Conservation (phyloP, 2,797 vertebrate species). For the Champsocephalus gunnari region DNA sequence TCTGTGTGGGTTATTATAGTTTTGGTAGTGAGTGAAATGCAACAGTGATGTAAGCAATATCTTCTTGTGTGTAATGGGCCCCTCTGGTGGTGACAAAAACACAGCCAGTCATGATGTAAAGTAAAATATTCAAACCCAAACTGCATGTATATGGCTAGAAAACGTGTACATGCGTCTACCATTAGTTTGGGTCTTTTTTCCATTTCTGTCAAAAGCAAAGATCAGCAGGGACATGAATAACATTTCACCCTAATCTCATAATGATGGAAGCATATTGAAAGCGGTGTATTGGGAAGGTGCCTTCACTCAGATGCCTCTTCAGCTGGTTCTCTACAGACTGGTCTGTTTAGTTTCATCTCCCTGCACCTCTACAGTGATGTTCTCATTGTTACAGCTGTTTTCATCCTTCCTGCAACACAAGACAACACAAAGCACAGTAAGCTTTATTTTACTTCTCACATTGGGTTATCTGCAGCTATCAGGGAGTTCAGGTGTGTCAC, state of each 20-base stretch:
- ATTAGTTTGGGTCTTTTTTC: not conserved
- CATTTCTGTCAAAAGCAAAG: not conserved
- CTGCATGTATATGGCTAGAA: not conserved
- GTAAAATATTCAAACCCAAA: not conserved
- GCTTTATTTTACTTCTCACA: not conserved
- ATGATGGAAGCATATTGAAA: not conserved
- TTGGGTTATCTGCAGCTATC: not conserved
- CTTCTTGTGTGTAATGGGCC: conserved; percentile 1
- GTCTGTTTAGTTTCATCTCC: conserved; percentile 30
- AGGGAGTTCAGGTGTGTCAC: not conserved
- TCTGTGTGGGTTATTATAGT: not conserved
- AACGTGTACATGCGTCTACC: too few species aligned
- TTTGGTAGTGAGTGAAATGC: not conserved
- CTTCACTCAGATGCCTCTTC: not conserved
- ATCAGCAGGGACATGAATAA: not conserved
- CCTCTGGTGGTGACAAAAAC: conserved; percentile 30
- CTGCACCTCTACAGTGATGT: conserved; percentile 7
- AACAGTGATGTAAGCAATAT: not conserved
- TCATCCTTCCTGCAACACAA: conserved; percentile 57
- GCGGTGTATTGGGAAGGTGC: not conserved
- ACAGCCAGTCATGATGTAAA: not conserved
- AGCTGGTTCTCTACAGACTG: conserved; percentile 50
- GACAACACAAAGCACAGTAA: conserved; percentile 25
- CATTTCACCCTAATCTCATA: not conserved
- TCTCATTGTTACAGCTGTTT: conserved; percentile 24